Conservation (phyloP, 1,140 invertebrate species). For the Leptopilina boulardi region DNA sequence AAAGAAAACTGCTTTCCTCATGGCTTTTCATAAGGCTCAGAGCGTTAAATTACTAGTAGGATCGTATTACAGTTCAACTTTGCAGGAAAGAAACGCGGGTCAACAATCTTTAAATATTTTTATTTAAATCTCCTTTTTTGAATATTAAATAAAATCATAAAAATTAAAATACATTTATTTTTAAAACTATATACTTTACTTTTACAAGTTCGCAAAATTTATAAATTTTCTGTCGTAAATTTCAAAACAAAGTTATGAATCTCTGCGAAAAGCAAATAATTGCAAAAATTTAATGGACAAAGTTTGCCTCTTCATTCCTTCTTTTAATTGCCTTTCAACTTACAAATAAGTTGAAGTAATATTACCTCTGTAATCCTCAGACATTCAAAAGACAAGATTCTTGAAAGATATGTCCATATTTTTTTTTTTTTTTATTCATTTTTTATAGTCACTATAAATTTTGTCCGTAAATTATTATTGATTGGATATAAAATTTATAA, state of each 20-base stretch:
- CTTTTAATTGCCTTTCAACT: neutral
- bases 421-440: too few relatives aligned
- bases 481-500: neutral
- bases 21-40: slow-evolving; percentile 52
- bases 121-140: too few relatives aligned
- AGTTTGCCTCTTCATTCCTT: neutral
- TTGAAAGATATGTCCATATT: too few relatives aligned
- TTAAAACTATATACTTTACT: neutral
- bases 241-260: neutral
- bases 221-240: neutral
- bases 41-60: slow-evolving; percentile 65
- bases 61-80: slow-evolving; percentile 59
- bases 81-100: neutral
- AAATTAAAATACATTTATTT: neutral
- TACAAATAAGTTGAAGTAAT: neutral
- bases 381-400: neutral
- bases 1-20: neutral
- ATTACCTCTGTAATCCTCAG: neutral
- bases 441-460: neutral
- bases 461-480: slow-evolving; percentile 4
- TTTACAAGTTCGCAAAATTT: neutral
- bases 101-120: too few relatives aligned
- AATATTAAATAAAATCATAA: too few relatives aligned
- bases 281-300: neutral
- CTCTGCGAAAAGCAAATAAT: neutral